Percentiles rank a stretch among this genome's conserved stretches.
Conservation (phyloP, 2,888 invertebrate genomes). For the Trichopria drosophilae region DNA sequence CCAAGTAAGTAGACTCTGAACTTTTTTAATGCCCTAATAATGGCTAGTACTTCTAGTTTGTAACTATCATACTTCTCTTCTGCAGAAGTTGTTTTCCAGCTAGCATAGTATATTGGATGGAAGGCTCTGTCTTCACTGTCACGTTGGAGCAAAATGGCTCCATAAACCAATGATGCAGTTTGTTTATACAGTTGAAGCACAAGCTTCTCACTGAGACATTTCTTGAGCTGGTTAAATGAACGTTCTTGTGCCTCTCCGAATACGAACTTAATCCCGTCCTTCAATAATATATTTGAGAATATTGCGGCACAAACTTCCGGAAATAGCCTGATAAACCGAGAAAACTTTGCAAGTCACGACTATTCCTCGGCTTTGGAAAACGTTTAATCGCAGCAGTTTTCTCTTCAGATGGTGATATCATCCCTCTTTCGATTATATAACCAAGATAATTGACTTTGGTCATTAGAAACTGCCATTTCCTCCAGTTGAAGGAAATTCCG, state of each 20-base stretch:
- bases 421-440: slow-evolving; percentile 2
- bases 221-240: slow-evolving; percentile 4
- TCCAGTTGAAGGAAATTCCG: slow-evolving; percentile 10
- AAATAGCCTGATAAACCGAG: slow-evolving; percentile 34
- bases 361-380: slow-evolving; percentile 22
- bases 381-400: slow-evolving; percentile 31
- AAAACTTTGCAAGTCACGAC: slow-evolving; percentile 27
- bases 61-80: slow-evolving; percentile 39
- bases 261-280: not conserved
- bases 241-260: not conserved
- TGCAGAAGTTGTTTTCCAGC: slow-evolving; percentile 33
- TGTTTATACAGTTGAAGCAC: slow-evolving; percentile 20
- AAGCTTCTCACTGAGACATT: slow-evolving; percentile 11
- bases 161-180: slow-evolving; percentile 29
- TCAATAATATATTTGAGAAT: not conserved
- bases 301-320: slow-evolving; percentile 25
- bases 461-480: slow-evolving; percentile 10
- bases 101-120: slow-evolving; percentile 39
- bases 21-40: slow-evolving; percentile 22
- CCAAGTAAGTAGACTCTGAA: slow-evolving; percentile 27
- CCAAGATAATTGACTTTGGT: slow-evolving; percentile 13
- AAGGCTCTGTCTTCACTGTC: slow-evolving; percentile 31
- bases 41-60: slow-evolving; percentile 41
- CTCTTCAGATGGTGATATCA: slow-evolving; percentile 19
- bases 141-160: slow-evolving; percentile 36